Base-by-base conservation (phyloP, 37 sponge, comb jelly and placozoan species). In the Haliclona indistincta region DNA sequence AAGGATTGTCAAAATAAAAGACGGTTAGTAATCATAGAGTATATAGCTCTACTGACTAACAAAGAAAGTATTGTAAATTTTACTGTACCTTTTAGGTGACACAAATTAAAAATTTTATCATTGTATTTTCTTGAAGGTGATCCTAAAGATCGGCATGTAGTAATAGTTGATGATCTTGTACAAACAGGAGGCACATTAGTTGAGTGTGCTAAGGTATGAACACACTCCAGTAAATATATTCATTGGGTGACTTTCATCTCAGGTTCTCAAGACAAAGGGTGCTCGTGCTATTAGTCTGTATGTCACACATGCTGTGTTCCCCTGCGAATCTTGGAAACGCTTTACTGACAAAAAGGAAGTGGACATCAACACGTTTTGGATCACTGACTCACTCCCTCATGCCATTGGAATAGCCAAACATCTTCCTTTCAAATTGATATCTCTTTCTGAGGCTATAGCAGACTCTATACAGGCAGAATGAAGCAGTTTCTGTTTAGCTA, bases 291-390 rank as follows among this genome's bases (percentile, higher is more conserved):
- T 95, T 39, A 95, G 96, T 76, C 53, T 88, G 43, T 95, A 74
- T 70, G 92, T 95, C 49, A 95, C 93, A n/a, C 96, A 95, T 71
- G 83, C 83, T 26, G 93, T 95, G 30, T 95, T 95, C 78, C 96
- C 96, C 65, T 33, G 77, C 13, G 78, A 82, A 43, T 85, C 92
- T 0, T 95, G 96, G 96, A 70, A 68, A 68, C 66, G 29, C 38
- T 95, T 95, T 77, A 77, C 70, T 19, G 7, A 17, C 37, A 30
- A 23, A n/a, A 30, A 20, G 15, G 71, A 80, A 34, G 71, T 86
- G 0, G 2, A 42, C 29, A 70, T 91, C 53, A 70, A 66, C 28
- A 81, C 75, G 3, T 85, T 95, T 56, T 95, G 96, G 96, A 81
- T 95, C 52, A 91, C 96, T 19, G 96, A 95, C 62, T 95, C 96